These are phyloP conservation scores for Dascillus cervinus DNA, from an alignment of 2,888 invertebrate genomes.

Conservation along the genomic window DNA sequence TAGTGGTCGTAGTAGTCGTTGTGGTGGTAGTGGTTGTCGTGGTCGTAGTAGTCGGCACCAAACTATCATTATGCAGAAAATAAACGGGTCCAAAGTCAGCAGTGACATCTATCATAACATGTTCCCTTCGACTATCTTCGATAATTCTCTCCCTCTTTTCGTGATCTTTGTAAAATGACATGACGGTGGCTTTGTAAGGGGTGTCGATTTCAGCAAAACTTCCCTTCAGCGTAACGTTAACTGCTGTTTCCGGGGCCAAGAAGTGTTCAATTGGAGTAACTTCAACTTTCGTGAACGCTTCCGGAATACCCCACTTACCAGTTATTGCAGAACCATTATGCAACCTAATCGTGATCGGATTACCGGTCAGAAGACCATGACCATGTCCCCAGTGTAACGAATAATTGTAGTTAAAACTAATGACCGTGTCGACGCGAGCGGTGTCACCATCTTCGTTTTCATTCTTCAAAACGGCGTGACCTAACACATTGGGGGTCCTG, in stretches of 20 bases:
- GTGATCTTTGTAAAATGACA: constrained; percentile 61
- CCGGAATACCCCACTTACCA: constrained; percentile 59
- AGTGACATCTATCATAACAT: constrained; percentile 58
- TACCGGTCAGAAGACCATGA: constrained; percentile 62
- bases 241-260: constrained; percentile 69
- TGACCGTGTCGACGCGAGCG: constrained; percentile 62
- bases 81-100: constrained; percentile 70
- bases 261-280: constrained; percentile 52
- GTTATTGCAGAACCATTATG: constrained; percentile 50
- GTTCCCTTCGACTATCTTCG: constrained; percentile 57
- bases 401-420: constrained; percentile 64
- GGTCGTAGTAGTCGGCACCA: constrained; percentile 71
- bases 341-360: constrained; percentile 56
- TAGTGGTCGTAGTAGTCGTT: constrained; percentile 42
- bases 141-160: constrained; percentile 51
- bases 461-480: constrained; percentile 42
- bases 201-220: constrained; percentile 66
- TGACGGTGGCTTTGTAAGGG: constrained; percentile 65
- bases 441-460: constrained; percentile 39
- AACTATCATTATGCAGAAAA: constrained; percentile 64
- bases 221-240: constrained; percentile 71
- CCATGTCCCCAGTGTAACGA: constrained; percentile 73
- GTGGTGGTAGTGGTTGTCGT: constrained; percentile 48
- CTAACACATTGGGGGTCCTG: constrained; percentile 32
- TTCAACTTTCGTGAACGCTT: constrained; percentile 49